A percentile compares a stretch with the other conserved stretches of the same genome.
Evolutionary conservation across 2,797 vertebrate genomes (phyloP).

Genomic region (Emydoidea blandingii): DNA sequence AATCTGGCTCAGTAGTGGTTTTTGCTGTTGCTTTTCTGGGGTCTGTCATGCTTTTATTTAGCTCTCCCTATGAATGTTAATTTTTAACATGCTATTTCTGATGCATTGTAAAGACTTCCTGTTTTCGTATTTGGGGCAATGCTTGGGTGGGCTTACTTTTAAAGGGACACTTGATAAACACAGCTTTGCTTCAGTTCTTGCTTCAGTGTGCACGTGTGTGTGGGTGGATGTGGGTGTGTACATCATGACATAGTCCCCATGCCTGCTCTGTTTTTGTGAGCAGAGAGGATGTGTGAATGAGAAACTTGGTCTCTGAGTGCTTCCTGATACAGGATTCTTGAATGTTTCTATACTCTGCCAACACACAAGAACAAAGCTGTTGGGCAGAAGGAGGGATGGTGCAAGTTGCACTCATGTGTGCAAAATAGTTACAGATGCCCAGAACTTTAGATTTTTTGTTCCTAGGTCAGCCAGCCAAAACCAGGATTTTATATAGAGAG

Average conservation of each 20-base stretch:
- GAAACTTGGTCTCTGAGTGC: neutral
- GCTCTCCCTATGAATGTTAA: accelerated
- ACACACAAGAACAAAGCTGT: accelerated
- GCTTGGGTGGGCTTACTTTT: neutral
- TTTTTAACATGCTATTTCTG: neutral
- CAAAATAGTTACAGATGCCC: neutral
- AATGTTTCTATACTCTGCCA: accelerated
- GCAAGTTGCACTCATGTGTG: neutral
- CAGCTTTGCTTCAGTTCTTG: neutral
- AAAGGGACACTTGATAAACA: neutral
- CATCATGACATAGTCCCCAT: accelerated
- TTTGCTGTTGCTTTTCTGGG: neutral
- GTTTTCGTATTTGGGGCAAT: accelerated
- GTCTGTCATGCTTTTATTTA: neutral
- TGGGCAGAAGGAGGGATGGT: accelerated
- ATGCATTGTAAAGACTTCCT: neutral
- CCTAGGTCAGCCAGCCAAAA: accelerated
- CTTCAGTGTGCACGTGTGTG: accelerated
- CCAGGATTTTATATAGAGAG: neutral
- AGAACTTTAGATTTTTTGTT: neutral
- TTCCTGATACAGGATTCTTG: neutral
- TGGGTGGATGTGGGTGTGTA: neutral
- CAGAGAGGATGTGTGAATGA: neutral
- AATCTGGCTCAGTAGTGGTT: neutral
- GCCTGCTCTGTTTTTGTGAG: accelerated